Evolutionary conservation across 2,797 vertebrate genomes (phyloP), one percentile per base, ranked within the genome.

Genomic region (Thaleichthys pacificus): DNA sequence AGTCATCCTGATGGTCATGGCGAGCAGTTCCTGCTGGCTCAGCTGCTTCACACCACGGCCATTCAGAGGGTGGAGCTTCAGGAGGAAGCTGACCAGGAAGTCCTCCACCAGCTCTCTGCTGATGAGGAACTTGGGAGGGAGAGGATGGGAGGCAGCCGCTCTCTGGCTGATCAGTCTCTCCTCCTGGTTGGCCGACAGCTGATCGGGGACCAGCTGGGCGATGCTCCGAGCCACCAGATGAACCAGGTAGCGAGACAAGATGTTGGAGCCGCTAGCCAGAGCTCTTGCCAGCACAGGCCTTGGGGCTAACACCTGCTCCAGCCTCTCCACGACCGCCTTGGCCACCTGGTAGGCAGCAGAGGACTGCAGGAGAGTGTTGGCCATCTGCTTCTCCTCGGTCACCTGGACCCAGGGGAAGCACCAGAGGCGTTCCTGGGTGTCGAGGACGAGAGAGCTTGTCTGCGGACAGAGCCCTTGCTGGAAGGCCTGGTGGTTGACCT

Each of bases 41-140:
- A 66, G 32, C 32, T 35, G 65, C 38, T 26, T 66, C 14, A 42
- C 15, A 3, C 65, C 42, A 24, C 7, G 38, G 9, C 65, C n/a
- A 12, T 66, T 66, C 21, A 66, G 42, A n/a, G 65, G 65, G 38
- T 66, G 22, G 14, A 66, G 21, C 32, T 66, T 49, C 14, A 51
- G 22, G 9, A 51, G 32, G 22, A 26, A 66, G 21, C 49, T 66
- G 38, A 66, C 24, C 11, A 49, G 12, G 21, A 66, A 66, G 65
- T 66, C 65, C 42, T 24, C 38, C 4, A 66, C 22, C 22, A 66
- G 22, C n/a, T 66, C 22, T 11, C 38, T 8, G 3, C 65, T 66
- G 19, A 66, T 49, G 65, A 49, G 15, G 3, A 22, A 66, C 7
- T 21, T 22, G 15, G 11, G 11, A 51, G 65, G 22, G 5, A 66